Evolutionary conservation across 1,140 invertebrate species (phyloP), one percentile per base, ranked within the genome.

Genomic region (Trichonephila clavata): DNA sequence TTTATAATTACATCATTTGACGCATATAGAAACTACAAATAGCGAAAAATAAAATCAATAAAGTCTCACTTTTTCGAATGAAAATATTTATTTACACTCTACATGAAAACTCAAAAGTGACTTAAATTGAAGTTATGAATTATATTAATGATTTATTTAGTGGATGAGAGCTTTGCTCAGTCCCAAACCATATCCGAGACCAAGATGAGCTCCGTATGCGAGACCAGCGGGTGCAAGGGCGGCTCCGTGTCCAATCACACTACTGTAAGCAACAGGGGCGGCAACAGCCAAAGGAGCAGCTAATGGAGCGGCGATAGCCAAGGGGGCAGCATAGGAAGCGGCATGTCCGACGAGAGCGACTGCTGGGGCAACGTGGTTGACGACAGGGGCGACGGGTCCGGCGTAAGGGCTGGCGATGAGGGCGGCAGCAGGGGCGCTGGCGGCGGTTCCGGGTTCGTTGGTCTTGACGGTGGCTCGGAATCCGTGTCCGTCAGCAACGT

Each of bases 401-500:
- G 89, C 89, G 8, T 90, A 90, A 13, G 89, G 68, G 61, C 60
- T 65, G 61, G 27, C 57, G 89, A 90, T 61, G 3, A 90, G 39
- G 16, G 71, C 89, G 0, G 89, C 89, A 6, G 89, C 89, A 20
- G 89, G 89, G 21, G 71, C 71, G 20, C 92, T 86, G 60, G 27
- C 65, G 24, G 91, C 91, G n/a, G 91, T 92, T 60, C 92, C 92
- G 8, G 80, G 84, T 60, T 93, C 92, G 63, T 93, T 93, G 50
- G 92, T 93, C 63, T 83, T 86, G 80, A 93, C 39, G 0, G 13
- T 18, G 63, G 94, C 94, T 8, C 89, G 77, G 81, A 94, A 94
- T 50, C 94, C 94, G 27, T 94, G 60, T 50, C 87, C 84, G 21
- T 94, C 94, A 39, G 94, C 94, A n/a, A 94, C 88, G 86, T 94